Base-by-base conservation (phyloP, 2,888 invertebrate species). In the Byasa hedistus region DNA sequence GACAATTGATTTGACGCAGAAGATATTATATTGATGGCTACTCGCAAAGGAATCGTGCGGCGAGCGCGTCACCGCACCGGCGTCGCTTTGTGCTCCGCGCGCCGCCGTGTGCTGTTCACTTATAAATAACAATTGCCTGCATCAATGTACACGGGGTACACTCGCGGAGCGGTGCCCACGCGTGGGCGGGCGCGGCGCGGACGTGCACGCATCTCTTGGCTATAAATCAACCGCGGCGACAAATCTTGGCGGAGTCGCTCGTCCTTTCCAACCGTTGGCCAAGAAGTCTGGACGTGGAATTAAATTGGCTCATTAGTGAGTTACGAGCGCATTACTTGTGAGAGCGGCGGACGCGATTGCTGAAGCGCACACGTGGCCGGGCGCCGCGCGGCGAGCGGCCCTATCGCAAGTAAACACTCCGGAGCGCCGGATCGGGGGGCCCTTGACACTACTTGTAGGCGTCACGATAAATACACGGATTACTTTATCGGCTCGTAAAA, bases 201-300 rank as follows among this genome's bases (percentile, higher is more conserved):
- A 57, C 64, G 64, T 57, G 64, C 51, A 48, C 1, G 10, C 19
- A 44, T 19, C 61, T 12, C 51, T 52, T n/a, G 64, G 23, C 57
- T 4, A 51, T 64, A 64, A 57, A 64, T 64, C 52, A 64, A 51
- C 36, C 21, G 64, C 64, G 54, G 24, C 8, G 48, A 32, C 32
- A 12, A 54, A 24, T 27, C 57, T 36, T 58, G 58, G 64, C 64
- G 39, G 44, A 58, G 54, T 27, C 27, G 36, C 27, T 27, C 58
- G 54, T 54, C 57, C 59, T 59, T 51, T 57, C 63, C 51, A 57
- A 57, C 54, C 39, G 44, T 59, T 64, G 15, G 64, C 54, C 54
- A 59, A 64, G 54, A 21, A 39, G 58, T 64, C 54, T 54, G 58
- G 39, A 52, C 24, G 58, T 64, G n/a, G 58, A 64, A 64, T 64